Evolutionary conservation across 2,113 vertebrate species (phyloP).

Genomic region (Daphoenositta chrysoptera): DNA sequence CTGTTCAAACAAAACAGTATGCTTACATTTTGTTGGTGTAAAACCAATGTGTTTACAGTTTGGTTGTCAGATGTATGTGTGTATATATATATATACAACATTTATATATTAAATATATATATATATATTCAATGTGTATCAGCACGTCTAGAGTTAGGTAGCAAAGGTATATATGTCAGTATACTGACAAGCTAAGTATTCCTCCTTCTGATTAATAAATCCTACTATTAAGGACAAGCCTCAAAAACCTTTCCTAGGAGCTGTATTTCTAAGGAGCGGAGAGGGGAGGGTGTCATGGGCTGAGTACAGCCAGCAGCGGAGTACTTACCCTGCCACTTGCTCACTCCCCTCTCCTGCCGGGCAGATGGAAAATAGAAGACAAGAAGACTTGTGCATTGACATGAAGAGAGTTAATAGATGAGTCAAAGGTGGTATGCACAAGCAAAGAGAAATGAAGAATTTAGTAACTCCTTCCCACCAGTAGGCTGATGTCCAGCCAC

Average conservation of each 20-base stretch:
- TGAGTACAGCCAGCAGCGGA: neutral
- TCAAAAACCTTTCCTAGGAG: neutral
- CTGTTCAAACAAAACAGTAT: neutral
- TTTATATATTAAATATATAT: rapidly evolving
- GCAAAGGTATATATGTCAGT: neutral
- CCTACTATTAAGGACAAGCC: neutral
- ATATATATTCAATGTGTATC: no score
- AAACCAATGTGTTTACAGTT: neutral
- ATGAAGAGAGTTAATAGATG: neutral
- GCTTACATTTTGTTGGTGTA: neutral
- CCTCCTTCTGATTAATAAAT: neutral
- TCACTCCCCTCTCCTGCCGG: neutral
- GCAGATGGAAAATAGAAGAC: neutral
- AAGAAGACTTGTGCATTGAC: neutral
- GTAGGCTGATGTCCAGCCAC: neutral
- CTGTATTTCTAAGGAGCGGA: neutral
- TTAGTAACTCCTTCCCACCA: neutral
- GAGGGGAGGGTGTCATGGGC: neutral
- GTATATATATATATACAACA: neutral
- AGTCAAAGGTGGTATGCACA: neutral
- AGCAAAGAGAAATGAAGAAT: neutral
- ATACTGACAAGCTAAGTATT: neutral
- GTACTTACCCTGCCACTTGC: neutral
- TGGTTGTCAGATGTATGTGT: neutral
- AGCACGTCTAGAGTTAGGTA: neutral